Evolutionary conservation across 1,140 invertebrate genomes (phyloP), one percentile per base, ranked within the genome.

Genomic region (Dufourea novaeangliae): DNA sequence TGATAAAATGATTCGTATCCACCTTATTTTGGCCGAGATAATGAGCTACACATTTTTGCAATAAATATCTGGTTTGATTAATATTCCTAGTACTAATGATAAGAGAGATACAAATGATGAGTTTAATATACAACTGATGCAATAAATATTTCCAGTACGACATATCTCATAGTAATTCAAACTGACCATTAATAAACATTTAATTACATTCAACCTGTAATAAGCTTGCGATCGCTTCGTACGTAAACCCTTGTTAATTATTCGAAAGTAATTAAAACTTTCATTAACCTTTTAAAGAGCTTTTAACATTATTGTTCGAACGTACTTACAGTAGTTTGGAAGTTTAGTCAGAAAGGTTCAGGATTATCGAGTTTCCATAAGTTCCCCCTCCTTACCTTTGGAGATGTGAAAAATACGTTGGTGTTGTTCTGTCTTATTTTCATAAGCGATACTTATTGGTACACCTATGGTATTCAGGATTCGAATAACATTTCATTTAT

Each of bases 261-360:
- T 34, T 44, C 20, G 46, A 22, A 70, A 75, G 77, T 79, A 79
- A 79, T 80, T 80, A 69, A 82, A 80, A 80, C 71, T 80, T 80
- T 80, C 54, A 80, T 82, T 59, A 41, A 59, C 57, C 72, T 44
- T 82, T 82, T 67, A 82, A 76, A 68, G 67, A 72, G 75, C 50
- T 82, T 82, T 82, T 64, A 61, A 79, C 62, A 75, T 79, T 75
- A 75, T 70, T 75, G 59, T 79, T 61, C 29, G 50, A 54, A 50
- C 63, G 63, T 79, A 62, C 50, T 68, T 29, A 14, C 32, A 44
- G 57, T 34, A 68, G 22, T 70, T 76, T 17, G 8, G 5, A 82
- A 82, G 67, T 80, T 72, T 27, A 11, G 50, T 50, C 50, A 57
- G 63, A 64, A 82, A 69, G 25, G 67, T 57, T 70, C 52, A 69